Evolutionary conservation across 2,888 invertebrate genomes (phyloP), one percentile per base, ranked within the genome.

Genomic region (Laothoe populi): DNA sequence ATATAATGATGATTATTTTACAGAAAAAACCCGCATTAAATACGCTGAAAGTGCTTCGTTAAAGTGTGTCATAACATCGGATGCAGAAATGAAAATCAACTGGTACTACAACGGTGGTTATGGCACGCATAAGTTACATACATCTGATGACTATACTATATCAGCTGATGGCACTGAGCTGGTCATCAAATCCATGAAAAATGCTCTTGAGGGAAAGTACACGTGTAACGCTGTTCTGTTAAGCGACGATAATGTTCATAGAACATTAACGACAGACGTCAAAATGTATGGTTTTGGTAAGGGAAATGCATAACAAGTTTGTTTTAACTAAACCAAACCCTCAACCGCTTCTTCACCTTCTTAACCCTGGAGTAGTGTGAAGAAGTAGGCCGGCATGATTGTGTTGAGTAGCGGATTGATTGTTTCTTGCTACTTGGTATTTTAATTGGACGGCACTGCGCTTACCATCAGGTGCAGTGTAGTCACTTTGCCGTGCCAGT

Each of bases 61-160:
- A 13, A 48, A 24, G 2, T 71, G 71, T 26, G 38, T 62, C 11
- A 61, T 71, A 10, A 64, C 11, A n/a, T 70, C 71, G 11, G 10
- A 19, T 3, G 57, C 57, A 4, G 60, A 65, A 19, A 57, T 67
- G 38, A 64, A 31, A 35, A 65, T 67, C 3, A 48, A 31, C 26
- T 71, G 71, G 71, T 68, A 60, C 23, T 48, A 38, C 26, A 49
- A 62, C n/a, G 61, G 57, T 7, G 57, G 8, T 16, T 40, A 42
- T 13, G n/a, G 49, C 8, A 44, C 53, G 7, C 19, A 61, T 7
- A 61, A 53, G 11, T 7, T 61, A 5, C 24, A 19, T 21, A 26
- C 63, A 42, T 67, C 64, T 42, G 62, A 58, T 16, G 62, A 48
- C 13, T 67, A 63, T 40, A 35, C 23, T 19, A 49, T 70, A 16